These are phyloP conservation scores for Dorcus parallelipipedus DNA, from an alignment of 2,888 invertebrate genomes.

Conservation along the genomic window DNA sequence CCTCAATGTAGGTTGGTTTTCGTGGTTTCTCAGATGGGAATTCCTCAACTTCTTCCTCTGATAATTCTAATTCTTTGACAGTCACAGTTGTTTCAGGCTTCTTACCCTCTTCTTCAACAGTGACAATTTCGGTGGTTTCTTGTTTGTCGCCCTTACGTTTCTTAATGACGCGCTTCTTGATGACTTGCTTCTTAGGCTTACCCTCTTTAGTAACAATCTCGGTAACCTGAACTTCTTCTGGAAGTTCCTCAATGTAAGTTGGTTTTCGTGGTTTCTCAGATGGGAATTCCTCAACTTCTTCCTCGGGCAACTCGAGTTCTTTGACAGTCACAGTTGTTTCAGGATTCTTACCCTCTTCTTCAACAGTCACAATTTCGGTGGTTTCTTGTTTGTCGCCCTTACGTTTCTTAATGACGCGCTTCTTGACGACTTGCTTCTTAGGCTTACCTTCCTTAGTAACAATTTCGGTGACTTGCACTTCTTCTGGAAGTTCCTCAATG, in stretches of 20 bases:
- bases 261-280: neutral
- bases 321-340: conserved; percentile 36
- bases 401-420: conserved; percentile 11
- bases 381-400: conserved; percentile 40
- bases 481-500: neutral
- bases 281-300: conserved; percentile 9
- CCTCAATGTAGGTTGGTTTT: conserved; percentile 23
- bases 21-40: conserved; percentile 17
- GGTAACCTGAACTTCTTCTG: conserved; percentile 35
- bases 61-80: conserved; percentile 29
- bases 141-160: conserved; percentile 46
- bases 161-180: conserved; percentile 47
- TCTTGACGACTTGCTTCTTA: neutral
- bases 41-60: conserved; percentile 24
- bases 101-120: conserved; percentile 47
- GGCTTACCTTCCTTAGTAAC: neutral
- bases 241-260: conserved; percentile 8
- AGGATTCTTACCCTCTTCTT: conserved; percentile 40
- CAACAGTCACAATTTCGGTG: conserved; percentile 38
- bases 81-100: conserved; percentile 44
- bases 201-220: conserved; percentile 32
- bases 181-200: conserved; percentile 33
- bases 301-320: conserved; percentile 33
- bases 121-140: conserved; percentile 50
- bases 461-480: neutral